Conservation (phyloP, 2,888 invertebrate species). For the Dryomyza anilis region DNA sequence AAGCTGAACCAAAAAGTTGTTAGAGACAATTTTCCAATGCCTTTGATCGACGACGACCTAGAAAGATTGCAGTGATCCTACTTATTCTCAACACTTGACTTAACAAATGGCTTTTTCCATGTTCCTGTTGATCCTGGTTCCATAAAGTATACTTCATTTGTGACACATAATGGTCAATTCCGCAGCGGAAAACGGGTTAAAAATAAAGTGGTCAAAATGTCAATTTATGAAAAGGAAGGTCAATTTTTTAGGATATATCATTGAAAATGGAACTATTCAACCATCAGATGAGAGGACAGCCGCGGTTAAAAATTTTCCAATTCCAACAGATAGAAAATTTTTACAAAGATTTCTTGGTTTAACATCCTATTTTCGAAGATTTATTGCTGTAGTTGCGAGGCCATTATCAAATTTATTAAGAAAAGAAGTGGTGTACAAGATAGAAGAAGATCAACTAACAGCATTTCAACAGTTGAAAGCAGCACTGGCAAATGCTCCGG, state of each 20-base stretch:
- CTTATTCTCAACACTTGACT: slow-evolving; percentile 9
- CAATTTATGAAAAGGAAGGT: slow-evolving; percentile 16
- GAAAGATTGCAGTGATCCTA: not conserved
- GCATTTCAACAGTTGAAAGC: too few relatives aligned
- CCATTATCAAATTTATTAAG: slow-evolving; percentile 45
- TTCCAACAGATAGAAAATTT: slow-evolving; percentile 18
- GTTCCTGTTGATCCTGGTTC: slow-evolving; percentile 10
- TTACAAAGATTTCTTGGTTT: slow-evolving; percentile 31
- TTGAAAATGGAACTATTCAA: slow-evolving; percentile 17
- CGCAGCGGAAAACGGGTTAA: too few relatives aligned
- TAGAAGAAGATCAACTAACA: too few relatives aligned
- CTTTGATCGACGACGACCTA: not conserved
- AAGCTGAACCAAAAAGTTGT: not conserved
- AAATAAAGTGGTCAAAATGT: not conserved
- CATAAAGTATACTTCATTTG: slow-evolving; percentile 30
- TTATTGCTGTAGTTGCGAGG: slow-evolving; percentile 43
- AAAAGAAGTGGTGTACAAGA: slow-evolving; percentile 29
- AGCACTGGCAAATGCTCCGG: too few relatives aligned
- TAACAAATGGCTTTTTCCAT: not conserved
- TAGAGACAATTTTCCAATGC: not conserved
- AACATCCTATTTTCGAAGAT: slow-evolving; percentile 31
- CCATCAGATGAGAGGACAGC: slow-evolving; percentile 24
- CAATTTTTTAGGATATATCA: slow-evolving; percentile 34
- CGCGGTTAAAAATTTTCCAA: slow-evolving; percentile 24
- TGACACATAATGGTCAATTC: slow-evolving; percentile 27